Conservation (phyloP, 2,113 vertebrate genomes). For the Lepus americanus region DNA sequence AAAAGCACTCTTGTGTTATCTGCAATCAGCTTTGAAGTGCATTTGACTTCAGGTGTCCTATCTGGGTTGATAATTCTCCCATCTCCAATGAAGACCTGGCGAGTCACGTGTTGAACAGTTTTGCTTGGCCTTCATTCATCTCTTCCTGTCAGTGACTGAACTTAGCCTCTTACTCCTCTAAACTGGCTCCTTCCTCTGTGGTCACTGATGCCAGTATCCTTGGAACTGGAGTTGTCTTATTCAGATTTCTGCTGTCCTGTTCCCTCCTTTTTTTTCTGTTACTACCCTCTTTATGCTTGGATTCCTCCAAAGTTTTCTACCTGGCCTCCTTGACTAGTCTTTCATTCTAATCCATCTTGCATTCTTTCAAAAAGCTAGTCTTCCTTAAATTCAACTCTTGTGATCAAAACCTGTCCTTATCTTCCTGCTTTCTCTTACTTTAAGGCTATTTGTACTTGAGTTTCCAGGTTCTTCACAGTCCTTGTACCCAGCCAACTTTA, state of each 20-base stretch:
- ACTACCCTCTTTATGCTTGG: neutral
- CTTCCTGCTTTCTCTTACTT: conserved; percentile 27
- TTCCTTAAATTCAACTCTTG: conserved; percentile 48
- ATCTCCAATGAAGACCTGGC: conserved; percentile 25
- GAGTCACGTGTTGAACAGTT: conserved; percentile 1
- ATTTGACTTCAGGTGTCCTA: neutral
- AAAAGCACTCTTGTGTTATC: conserved; percentile 14
- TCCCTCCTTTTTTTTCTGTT: conserved; percentile 13
- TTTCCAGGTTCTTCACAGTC: neutral
- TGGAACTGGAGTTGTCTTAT: conserved; percentile 26
- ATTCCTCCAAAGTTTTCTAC: neutral
- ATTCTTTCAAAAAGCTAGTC: conserved; percentile 33
- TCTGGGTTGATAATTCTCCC: neutral
- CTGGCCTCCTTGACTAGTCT: neutral
- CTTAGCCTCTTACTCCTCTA: neutral
- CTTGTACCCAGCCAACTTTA: conserved; percentile 32
- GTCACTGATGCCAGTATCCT: neutral
- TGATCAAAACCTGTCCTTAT: conserved; percentile 49
- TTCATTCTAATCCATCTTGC: neutral
- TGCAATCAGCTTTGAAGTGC: conserved; percentile 28
- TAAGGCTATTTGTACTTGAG: conserved; percentile 20
- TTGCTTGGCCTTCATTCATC: neutral
- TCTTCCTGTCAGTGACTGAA: neutral
- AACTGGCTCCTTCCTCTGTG: conserved; percentile 21
- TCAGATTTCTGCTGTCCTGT: neutral